Percentiles rank a stretch among this genome's conserved stretches.
Evolutionary conservation across 1,140 invertebrate species (phyloP).

Genomic region (Listronotus oregonensis): DNA sequence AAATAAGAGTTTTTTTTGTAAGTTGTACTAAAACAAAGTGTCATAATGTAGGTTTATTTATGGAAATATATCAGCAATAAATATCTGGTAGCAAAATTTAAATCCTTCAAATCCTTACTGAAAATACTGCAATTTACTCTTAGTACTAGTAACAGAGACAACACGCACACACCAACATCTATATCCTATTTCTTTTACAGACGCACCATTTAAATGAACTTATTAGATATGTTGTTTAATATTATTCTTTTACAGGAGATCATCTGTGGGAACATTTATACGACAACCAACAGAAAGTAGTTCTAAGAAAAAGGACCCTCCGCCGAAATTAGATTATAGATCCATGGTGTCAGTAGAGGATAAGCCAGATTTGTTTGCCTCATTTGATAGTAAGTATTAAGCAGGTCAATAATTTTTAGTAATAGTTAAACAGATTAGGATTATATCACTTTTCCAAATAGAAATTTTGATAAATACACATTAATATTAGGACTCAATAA

Average conservation of each 20-base stretch:
- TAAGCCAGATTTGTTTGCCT: slow-evolving; percentile 91
- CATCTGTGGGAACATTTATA: slow-evolving; percentile 80
- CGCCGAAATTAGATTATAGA: slow-evolving; percentile 81
- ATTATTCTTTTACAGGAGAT: slow-evolving; percentile 64
- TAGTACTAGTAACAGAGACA: background rate
- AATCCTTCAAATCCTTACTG: too few relatives aligned
- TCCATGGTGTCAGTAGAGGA: slow-evolving; percentile 93
- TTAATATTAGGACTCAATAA: too few relatives aligned
- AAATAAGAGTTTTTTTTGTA: too few relatives aligned
- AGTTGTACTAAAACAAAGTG: too few relatives aligned
- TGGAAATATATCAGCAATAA: too few relatives aligned
- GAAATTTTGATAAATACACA: too few relatives aligned
- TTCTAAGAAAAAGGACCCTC: slow-evolving; percentile 61
- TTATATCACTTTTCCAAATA: too few relatives aligned
- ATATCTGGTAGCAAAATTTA: too few relatives aligned
- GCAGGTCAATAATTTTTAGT: too few relatives aligned
- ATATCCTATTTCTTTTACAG: background rate
- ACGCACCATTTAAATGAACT: background rate
- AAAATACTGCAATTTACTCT: too few relatives aligned
- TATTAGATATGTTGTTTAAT: background rate
- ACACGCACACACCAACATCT: slow-evolving; percentile 13
- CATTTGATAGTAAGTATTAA: slow-evolving; percentile 86
- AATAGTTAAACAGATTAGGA: too few relatives aligned
- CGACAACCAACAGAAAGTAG: slow-evolving; percentile 65
- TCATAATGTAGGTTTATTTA: too few relatives aligned